A percentile compares a stretch with the other conserved stretches of the same genome.
Evolutionary conservation across 2,888 invertebrate genomes (phyloP).

Genomic region (Drosophila borborema): DNA sequence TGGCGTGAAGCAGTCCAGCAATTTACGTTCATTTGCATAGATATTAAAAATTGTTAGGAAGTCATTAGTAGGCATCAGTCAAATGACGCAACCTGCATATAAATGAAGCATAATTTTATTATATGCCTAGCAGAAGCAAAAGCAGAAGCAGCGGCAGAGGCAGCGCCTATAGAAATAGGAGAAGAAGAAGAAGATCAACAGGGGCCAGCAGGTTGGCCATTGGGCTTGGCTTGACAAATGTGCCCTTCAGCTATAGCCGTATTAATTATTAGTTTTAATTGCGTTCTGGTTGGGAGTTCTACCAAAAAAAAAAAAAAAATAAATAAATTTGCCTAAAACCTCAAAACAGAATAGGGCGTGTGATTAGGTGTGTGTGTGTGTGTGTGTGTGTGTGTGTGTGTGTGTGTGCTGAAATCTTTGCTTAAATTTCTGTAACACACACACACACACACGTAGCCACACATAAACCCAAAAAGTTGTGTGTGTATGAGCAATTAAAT

Average conservation of each 20-base stretch:
- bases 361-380: not conserved
- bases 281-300: conserved; percentile 60
- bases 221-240: conserved; percentile 46
- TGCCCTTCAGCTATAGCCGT: conserved; percentile 39
- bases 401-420: conserved; percentile 15
- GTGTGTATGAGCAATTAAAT: conserved; percentile 69
- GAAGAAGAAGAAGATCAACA: not conserved
- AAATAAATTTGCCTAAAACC: not conserved
- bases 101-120: conserved; percentile 82
- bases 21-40: conserved; percentile 83
- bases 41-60: conserved; percentile 83
- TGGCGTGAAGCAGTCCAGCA: conserved; percentile 65
- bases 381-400: not conserved
- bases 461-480: conserved; percentile 47
- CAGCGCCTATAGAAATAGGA: not conserved
- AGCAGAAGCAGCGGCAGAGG: not conserved
- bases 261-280: conserved; percentile 78
- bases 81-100: conserved; percentile 81
- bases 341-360: not conserved
- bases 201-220: conserved; percentile 44
- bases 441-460: not conserved
- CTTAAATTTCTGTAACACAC: conserved; percentile 12
- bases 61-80: conserved; percentile 82
- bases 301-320: not conserved
- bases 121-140: conserved; percentile 30